Conservation (phyloP, 2,888 invertebrate genomes). For the Parthenolecanium corni region DNA sequence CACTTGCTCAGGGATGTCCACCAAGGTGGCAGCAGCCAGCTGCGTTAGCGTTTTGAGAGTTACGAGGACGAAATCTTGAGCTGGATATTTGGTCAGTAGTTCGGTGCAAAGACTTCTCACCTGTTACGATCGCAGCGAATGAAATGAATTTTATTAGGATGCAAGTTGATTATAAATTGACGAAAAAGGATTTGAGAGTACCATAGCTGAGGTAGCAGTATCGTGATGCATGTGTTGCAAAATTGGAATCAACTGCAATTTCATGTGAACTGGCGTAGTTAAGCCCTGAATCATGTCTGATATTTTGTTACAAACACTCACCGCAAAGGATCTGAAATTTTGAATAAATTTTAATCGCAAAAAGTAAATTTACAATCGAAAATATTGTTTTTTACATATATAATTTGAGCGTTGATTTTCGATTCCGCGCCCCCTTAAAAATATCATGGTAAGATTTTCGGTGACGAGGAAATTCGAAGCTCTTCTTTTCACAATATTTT, state of each 20-base stretch:
- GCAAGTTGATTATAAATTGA: not conserved
- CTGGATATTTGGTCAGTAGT: conserved; percentile 63
- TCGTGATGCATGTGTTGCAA: conserved; percentile 88
- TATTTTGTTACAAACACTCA: conserved; percentile 88
- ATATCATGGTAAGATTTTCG: too few relatives aligned
- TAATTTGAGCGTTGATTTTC: too few relatives aligned
- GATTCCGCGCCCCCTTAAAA: too few relatives aligned
- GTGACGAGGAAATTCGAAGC: too few relatives aligned
- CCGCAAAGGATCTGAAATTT: conserved; percentile 70
- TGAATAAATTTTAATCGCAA: conserved; percentile 9
- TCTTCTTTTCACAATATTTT: not conserved
- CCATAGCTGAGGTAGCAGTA: conserved; percentile 58
- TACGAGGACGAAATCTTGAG: conserved; percentile 65
- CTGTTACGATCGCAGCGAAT: conserved; percentile 38
- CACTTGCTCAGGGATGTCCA: conserved; percentile 86
- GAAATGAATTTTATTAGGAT: not conserved
- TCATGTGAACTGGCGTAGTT: conserved; percentile 82
- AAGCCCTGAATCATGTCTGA: conserved; percentile 90
- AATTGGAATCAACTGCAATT: conserved; percentile 79
- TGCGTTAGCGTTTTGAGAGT: conserved; percentile 78
- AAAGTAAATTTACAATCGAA: not conserved
- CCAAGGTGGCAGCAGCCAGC: conserved; percentile 74
- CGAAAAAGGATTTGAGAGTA: conserved; percentile 36
- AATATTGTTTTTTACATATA: not conserved
- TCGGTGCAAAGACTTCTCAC: conserved; percentile 62